These are phyloP conservation scores for Ornithoptera alexandrae DNA, from an alignment of 2,888 invertebrate genomes.

Conservation along the genomic window DNA sequence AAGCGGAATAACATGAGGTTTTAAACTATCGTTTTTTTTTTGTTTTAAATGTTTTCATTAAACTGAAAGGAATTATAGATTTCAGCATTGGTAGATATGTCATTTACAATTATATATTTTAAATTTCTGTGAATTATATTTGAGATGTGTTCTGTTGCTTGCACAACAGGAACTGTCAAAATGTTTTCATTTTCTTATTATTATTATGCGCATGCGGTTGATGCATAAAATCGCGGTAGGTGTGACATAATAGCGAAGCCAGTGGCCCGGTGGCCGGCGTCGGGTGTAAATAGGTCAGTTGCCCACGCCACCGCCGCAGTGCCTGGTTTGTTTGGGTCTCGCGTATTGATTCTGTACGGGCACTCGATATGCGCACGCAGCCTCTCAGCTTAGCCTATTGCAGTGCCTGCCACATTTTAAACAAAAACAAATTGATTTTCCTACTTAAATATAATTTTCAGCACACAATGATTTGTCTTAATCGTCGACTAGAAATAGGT, in stretches of 20 bases:
- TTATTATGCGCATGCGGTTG: conserved; percentile 11
- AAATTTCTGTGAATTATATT: too few relatives aligned
- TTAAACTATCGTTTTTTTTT: too few relatives aligned
- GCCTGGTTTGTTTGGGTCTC: conserved; percentile 74
- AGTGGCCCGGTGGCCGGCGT: conserved; percentile 38
- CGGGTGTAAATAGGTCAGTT: conserved; percentile 67
- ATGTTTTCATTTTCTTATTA: background rate
- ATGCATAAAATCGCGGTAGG: conserved; percentile 25
- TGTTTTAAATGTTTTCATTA: too few relatives aligned
- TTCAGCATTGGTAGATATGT: too few relatives aligned
- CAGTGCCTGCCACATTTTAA: conserved; percentile 37
- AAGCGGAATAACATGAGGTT: too few relatives aligned
- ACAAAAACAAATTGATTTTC: conserved; percentile 1
- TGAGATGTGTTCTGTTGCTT: too few relatives aligned
- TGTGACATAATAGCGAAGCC: conserved; percentile 39
- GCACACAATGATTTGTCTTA: too few relatives aligned
- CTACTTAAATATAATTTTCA: background rate
- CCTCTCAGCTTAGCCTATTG: conserved; percentile 41
- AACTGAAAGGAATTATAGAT: too few relatives aligned
- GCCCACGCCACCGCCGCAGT: conserved; percentile 63
- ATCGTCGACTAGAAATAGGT: too few relatives aligned
- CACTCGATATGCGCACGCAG: conserved; percentile 62
- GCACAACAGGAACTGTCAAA: too few relatives aligned
- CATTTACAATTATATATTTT: too few relatives aligned
- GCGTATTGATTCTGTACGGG: conserved; percentile 60